Base-by-base conservation (phyloP, 1,140 invertebrate species). In the Mya arenaria region DNA sequence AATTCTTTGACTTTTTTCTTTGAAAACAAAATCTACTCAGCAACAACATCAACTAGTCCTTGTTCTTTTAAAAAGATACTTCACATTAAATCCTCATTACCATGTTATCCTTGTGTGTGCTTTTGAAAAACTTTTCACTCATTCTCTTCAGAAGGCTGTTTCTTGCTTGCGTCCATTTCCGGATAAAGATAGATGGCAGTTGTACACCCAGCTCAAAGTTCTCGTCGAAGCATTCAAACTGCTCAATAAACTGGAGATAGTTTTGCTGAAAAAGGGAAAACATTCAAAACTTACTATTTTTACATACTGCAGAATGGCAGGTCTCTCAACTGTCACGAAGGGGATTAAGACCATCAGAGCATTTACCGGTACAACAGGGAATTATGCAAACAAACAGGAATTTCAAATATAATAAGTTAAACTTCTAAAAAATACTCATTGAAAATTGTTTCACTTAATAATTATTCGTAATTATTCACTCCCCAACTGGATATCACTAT, bases 191-290 rank as follows among this genome's bases (percentile, higher is more conserved):
- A 13, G 75, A 39, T 37, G 90, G 90, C n/a, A 90, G 23, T 56
- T 85, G 83, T 28, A 86, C 74, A 6, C 88, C 90, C 84, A 89
- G 86, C 71, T 91, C 90, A 90, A 91, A 90, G 48, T 88, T 81
- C 25, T 89, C 86, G 87, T 91, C 90, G 87, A 88, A 91, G 30
- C 56, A 74, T 13, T 88, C 80, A 86, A 91, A 91, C 44, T 87
- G 63, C 34, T 83, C 66, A 32, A 84, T 73, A 28, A 90, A 62
- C 55, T 84, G 60, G 28, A 85, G 63, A 71, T 83, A 89, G n/a
- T 82, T 66, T 60, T 74, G 75, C 89, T 90, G 84, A 32, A 85
- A 86, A 66, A 73, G 73, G 71, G 19, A 63, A 77, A 30, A 41
- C 56, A 25, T 41, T 30, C 25, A 65, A 65, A 65, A 32, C 13